These are phyloP conservation scores for Chydorus sphaericus DNA, from an alignment of 2,888 invertebrate genomes.

Conservation along the genomic window DNA sequence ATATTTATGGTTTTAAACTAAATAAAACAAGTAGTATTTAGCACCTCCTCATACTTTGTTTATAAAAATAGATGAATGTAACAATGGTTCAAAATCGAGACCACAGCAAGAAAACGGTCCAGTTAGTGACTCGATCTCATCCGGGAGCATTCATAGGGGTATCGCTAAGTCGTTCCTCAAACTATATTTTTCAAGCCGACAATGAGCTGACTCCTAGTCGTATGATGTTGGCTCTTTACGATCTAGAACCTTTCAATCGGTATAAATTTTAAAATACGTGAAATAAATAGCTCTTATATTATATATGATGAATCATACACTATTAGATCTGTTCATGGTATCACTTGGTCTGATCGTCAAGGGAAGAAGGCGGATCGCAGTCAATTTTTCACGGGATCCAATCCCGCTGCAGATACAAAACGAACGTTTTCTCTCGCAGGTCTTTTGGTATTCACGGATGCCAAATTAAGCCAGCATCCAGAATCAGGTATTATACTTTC, in stretches of 20 bases:
- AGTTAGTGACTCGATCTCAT: slow-evolving; percentile 34
- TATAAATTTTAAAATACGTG: slow-evolving; percentile 11
- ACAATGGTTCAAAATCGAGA: slow-evolving; percentile 40
- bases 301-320: neutral
- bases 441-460: slow-evolving; percentile 35
- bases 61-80: slow-evolving; percentile 32
- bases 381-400: slow-evolving; percentile 30
- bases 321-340: slow-evolving; percentile 24
- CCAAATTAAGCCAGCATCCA: slow-evolving; percentile 23
- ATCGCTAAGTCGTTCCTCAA: slow-evolving; percentile 28
- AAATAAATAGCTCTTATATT: neutral
- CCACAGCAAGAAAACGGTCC: slow-evolving; percentile 36
- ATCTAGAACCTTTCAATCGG: slow-evolving; percentile 26
- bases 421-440: slow-evolving; percentile 34
- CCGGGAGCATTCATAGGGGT: slow-evolving; percentile 38
- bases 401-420: slow-evolving; percentile 36
- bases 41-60: no score
- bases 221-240: slow-evolving; percentile 25
- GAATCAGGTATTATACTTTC: slow-evolving; percentile 15
- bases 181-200: slow-evolving; percentile 25
- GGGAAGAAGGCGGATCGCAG: slow-evolving; percentile 25
- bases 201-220: slow-evolving; percentile 29
- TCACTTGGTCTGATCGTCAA: slow-evolving; percentile 24
- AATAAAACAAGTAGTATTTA: neutral
- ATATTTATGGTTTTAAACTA: neutral